Conservation (phyloP, 2,113 vertebrate genomes). For the Chaetodon trifascialis region DNA sequence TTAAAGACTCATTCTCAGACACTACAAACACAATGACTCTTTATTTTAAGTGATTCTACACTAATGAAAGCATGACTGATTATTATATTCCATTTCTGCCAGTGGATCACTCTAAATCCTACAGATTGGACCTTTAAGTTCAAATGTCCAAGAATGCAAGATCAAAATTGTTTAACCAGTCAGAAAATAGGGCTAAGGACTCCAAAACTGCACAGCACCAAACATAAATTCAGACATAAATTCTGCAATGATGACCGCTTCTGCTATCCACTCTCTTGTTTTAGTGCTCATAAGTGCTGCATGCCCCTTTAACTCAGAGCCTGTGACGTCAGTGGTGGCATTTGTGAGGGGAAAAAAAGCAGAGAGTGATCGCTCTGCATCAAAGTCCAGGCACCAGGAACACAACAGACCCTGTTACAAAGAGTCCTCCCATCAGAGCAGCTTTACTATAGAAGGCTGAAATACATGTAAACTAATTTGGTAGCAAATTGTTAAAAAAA, state of each 20-base stretch:
- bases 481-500: too few species aligned
- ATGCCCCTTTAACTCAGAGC: slow-evolving; percentile 51
- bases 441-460: not conserved
- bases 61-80: too few species aligned
- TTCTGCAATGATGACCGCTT: not conserved
- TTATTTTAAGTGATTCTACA: too few species aligned
- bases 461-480: too few species aligned
- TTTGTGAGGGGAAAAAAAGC: not conserved
- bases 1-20: too few species aligned
- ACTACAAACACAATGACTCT: too few species aligned
- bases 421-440: not conserved
- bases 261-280: not conserved
- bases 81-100: too few species aligned
- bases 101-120: too few species aligned
- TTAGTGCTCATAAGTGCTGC: not conserved
- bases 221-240: not conserved
- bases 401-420: not conserved
- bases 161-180: not conserved
- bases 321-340: slow-evolving; percentile 27
- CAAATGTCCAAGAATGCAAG: not conserved
- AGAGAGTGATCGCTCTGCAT: slow-evolving; percentile 19
- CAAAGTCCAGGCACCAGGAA: slow-evolving; percentile 8
- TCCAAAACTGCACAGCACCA: not conserved
- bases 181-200: not conserved
- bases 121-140: too few species aligned